These are phyloP conservation scores for Kradibia gibbosae DNA, from an alignment of 1,140 invertebrate genomes.

Conservation along the genomic window DNA sequence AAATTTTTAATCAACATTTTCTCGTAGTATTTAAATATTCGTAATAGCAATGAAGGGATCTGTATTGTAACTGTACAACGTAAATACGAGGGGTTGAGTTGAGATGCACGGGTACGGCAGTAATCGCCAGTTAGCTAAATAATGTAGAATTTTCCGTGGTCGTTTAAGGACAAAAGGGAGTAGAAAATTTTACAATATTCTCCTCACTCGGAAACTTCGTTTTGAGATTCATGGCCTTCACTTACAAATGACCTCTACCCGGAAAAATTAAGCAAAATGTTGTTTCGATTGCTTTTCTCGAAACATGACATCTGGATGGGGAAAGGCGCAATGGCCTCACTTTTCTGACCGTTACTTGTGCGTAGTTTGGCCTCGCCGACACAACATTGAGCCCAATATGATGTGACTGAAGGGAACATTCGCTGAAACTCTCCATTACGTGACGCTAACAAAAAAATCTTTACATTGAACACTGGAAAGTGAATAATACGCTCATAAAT, in stretches of 20 bases:
- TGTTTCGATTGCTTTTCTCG: conserved; percentile 9
- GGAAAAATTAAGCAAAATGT: conserved; percentile 15
- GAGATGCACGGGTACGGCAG: not conserved
- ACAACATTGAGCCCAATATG: not conserved
- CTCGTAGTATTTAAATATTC: too few species aligned
- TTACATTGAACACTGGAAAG: not conserved
- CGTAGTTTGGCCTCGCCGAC: not conserved
- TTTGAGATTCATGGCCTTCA: not conserved
- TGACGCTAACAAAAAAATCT: not conserved
- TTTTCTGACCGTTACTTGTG: not conserved
- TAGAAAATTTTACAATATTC: not conserved
- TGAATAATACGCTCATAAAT: not conserved
- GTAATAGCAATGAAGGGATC: too few species aligned
- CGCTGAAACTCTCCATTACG: not conserved
- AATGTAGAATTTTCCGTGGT: not conserved
- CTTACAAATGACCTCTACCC: conserved; percentile 1
- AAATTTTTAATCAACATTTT: too few species aligned
- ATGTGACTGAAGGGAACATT: not conserved
- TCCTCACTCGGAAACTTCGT: not conserved
- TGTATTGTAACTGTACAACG: too few species aligned
- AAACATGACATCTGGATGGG: not conserved
- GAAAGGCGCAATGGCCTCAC: not conserved
- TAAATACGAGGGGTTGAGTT: too few species aligned
- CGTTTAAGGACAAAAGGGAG: not conserved
- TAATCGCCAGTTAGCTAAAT: not conserved